Evolutionary conservation across 1,140 invertebrate genomes (phyloP).

Genomic region (Steinernema khuongi): DNA sequence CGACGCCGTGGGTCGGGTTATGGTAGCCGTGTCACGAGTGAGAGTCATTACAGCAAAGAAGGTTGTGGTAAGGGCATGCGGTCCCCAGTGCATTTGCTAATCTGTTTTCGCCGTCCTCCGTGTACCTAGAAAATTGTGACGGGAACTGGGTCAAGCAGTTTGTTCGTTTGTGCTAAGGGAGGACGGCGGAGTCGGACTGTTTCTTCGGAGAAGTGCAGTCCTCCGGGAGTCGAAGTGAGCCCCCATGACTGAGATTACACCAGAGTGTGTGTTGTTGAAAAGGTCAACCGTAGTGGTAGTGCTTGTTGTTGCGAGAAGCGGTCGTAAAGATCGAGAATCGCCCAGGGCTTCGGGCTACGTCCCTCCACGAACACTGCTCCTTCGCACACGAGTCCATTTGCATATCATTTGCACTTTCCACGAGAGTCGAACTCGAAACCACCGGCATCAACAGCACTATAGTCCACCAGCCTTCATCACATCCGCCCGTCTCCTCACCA

Average conservation of each 20-base stretch:
- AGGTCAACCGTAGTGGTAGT: background rate
- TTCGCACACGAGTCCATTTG: background rate
- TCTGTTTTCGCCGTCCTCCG: background rate
- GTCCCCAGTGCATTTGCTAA: background rate
- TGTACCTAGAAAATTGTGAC: background rate
- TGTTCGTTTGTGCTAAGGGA: background rate
- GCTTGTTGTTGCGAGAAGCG: background rate
- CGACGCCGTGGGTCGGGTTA: too few relatives aligned
- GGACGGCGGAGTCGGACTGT: background rate
- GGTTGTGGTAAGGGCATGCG: too few relatives aligned
- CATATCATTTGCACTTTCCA: slow-evolving; percentile 6
- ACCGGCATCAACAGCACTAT: background rate
- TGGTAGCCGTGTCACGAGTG: too few relatives aligned
- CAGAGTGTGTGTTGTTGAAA: background rate
- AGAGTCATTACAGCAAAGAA: too few relatives aligned
- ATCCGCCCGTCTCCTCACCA: background rate
- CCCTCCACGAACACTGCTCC: background rate
- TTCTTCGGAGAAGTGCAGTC: too few relatives aligned
- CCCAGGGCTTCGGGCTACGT: background rate
- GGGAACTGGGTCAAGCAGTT: background rate
- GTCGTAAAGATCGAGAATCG: background rate
- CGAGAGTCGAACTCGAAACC: background rate
- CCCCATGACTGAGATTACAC: background rate
- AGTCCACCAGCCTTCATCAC: background rate
- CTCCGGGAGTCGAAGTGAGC: too few relatives aligned